These are phyloP conservation scores for Lithobates sylvaticus DNA, from an alignment of 2,797 vertebrate genomes.

Conservation along the genomic window DNA sequence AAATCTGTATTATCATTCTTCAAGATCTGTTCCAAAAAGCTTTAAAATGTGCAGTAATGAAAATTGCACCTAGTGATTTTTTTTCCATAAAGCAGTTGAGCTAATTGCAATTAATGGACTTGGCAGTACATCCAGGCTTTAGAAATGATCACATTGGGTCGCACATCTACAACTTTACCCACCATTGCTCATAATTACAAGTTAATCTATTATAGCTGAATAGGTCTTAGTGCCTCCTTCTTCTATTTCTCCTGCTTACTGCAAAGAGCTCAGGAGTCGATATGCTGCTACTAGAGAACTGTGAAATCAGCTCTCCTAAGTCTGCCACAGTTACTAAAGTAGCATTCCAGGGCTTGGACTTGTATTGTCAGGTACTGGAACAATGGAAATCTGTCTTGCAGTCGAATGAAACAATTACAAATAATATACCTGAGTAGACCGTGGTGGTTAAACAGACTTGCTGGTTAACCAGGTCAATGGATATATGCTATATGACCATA, in stretches of 20 bases:
- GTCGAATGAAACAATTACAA: too few species aligned
- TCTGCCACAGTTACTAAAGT: too few species aligned
- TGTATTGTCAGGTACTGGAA: too few species aligned
- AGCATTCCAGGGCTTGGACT: too few species aligned
- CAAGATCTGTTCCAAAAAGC: neutral
- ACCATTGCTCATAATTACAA: neutral
- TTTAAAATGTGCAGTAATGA: neutral
- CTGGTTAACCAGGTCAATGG: too few species aligned
- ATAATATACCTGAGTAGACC: too few species aligned
- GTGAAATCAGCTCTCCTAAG: too few species aligned
- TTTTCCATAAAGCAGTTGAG: neutral
- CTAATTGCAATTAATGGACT: neutral
- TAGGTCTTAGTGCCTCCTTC: neutral
- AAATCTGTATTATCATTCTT: neutral
- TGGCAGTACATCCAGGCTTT: neutral
- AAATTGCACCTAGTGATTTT: too few species aligned
- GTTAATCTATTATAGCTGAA: conserved; percentile 12
- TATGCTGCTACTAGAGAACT: too few species aligned
- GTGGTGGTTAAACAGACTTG: too few species aligned
- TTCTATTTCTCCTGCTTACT: neutral
- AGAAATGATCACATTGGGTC: conserved; percentile 5
- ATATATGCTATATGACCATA: too few species aligned
- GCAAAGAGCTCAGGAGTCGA: neutral
- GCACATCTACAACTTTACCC: neutral
- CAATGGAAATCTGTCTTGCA: too few species aligned